A percentile compares a stretch with the other conserved stretches of the same genome.
Conservation (phyloP, 2,113 vertebrate species). For the Mirounga angustirostris region DNA sequence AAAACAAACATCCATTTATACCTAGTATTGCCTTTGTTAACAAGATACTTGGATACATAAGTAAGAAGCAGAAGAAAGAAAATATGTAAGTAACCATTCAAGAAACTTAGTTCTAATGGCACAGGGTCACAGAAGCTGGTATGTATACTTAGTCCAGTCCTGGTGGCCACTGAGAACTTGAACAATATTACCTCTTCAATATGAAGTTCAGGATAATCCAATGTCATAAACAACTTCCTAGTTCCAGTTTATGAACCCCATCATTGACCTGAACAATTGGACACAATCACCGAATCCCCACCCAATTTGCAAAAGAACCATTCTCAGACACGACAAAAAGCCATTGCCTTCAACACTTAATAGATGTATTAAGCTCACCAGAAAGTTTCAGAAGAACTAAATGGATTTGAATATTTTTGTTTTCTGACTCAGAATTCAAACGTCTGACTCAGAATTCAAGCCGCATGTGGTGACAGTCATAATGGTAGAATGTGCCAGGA, state of each 20-base stretch:
- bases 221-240: background rate
- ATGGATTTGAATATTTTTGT: conserved; percentile 27
- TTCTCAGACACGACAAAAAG: background rate
- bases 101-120: background rate
- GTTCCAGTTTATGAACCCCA: background rate
- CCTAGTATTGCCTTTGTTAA: background rate
- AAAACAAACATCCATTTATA: conserved; percentile 26
- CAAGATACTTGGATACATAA: background rate
- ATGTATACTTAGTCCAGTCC: background rate
- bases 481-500: background rate
- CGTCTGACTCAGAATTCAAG: conserved; percentile 62
- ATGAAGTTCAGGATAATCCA: background rate
- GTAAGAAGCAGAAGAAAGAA: conserved; percentile 13
- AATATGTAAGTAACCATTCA: background rate
- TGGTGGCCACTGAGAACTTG: background rate
- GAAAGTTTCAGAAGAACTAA: conserved; percentile 48
- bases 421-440: conserved; percentile 68
- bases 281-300: background rate
- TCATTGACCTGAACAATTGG: background rate
- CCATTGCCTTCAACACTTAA: background rate
- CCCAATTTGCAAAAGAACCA: background rate
- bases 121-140: background rate
- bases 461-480: background rate
- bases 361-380: background rate
- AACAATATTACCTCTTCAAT: background rate